Conservation (phyloP, 2,888 invertebrate species). For the Carpatolechia fugitivella region DNA sequence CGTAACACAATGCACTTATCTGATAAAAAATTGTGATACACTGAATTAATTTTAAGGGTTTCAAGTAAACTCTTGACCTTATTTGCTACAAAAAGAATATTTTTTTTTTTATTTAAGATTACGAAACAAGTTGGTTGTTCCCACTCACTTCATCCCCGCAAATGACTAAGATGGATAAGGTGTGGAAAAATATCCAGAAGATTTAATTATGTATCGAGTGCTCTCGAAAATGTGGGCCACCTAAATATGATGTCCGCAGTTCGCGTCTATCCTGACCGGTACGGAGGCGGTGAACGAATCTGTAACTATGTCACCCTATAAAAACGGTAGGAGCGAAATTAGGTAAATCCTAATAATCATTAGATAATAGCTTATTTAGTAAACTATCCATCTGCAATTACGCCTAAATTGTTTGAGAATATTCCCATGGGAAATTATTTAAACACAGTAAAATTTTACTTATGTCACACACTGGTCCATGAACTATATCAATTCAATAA, state of each 20-base stretch:
- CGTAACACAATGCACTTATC: no score
- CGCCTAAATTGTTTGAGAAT: no score
- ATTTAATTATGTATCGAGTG: conserved; percentile 19
- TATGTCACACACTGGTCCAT: no score
- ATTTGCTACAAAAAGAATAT: not conserved
- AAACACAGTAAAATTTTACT: no score
- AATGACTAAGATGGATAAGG: conserved; percentile 12
- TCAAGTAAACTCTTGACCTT: not conserved
- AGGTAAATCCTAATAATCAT: no score
- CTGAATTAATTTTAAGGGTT: not conserved
- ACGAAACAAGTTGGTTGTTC: conserved; percentile 18
- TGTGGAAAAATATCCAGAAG: conserved; percentile 14
- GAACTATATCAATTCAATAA: no score
- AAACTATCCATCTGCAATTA: no score
- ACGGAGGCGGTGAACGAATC: not conserved
- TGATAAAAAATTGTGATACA: no score
- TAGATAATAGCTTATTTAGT: no score
- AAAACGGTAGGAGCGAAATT: no score
- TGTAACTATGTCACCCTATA: not conserved
- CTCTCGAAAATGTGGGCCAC: not conserved
- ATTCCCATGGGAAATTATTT: no score
- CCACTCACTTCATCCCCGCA: conserved; percentile 15
- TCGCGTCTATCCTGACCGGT: conserved; percentile 19
- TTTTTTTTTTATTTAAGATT: conserved; percentile 12
- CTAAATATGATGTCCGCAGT: conserved; percentile 16